phyloP scores from a whole-genome alignment of 2,797 vertebrate species.

The Acipenser transmontanus region DNA sequence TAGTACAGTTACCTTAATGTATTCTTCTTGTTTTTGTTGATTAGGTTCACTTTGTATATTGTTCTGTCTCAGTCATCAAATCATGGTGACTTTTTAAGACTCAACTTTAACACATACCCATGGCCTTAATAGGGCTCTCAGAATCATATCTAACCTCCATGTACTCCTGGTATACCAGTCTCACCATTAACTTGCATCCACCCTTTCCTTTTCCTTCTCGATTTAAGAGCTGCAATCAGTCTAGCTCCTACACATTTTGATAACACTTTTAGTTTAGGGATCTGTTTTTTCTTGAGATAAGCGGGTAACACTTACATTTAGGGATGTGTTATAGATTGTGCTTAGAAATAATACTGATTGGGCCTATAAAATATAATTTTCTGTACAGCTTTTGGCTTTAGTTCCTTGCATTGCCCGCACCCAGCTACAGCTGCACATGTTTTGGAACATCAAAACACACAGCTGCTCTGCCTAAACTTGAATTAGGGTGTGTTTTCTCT shows the following conservation, averaged over 20 bases:
- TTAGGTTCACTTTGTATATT: neutral
- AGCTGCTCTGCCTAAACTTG: slow-evolving; percentile 8
- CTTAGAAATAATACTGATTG: neutral
- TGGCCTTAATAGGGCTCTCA: neutral
- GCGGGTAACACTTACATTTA: no score
- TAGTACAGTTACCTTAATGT: no score
- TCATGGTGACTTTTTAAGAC: neutral
- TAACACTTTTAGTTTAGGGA: no score
- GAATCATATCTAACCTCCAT: neutral
- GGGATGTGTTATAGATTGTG: no score
- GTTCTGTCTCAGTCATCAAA: neutral
- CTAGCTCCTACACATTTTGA: no score
- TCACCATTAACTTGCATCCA: no score
- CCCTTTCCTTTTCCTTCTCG: no score
- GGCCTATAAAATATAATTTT: neutral
- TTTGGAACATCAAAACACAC: neutral
- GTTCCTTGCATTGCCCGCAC: no score
- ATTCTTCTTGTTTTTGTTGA: neutral
- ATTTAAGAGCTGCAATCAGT: no score
- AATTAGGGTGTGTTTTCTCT: neutral
- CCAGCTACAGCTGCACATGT: neutral
- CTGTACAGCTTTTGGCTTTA: neutral
- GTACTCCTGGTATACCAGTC: no score
- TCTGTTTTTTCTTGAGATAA: no score
- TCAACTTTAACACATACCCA: no score